These are phyloP conservation scores for Lophius americanus DNA, from an alignment of 2,797 vertebrate species.

Conservation along the genomic window DNA sequence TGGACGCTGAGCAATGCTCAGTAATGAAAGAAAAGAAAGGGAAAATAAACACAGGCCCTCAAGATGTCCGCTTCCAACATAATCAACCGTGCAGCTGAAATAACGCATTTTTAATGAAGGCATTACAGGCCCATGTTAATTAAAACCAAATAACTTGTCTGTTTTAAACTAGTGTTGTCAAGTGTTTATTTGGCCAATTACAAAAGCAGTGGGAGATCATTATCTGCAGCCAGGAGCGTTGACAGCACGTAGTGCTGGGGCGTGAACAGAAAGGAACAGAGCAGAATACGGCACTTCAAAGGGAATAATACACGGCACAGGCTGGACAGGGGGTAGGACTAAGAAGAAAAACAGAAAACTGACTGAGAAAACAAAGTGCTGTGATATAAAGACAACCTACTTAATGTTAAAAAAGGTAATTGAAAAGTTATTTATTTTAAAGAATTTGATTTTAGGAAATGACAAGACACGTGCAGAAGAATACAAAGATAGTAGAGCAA, in stretches of 20 bases:
- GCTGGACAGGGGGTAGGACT: conserved; percentile 32
- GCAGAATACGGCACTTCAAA: conserved; percentile 71
- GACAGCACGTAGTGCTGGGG: conserved; percentile 77
- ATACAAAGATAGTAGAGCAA: conserved; percentile 11
- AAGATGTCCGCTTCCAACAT: conserved; percentile 75
- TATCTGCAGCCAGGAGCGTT: conserved; percentile 89
- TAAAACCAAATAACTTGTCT: conserved; percentile 86
- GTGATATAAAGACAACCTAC: not conserved
- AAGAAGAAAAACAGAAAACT: conserved; percentile 2
- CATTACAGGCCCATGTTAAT: conserved; percentile 86
- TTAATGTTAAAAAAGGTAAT: not conserved
- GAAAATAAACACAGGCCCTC: conserved; percentile 78
- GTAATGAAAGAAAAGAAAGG: conserved; percentile 68
- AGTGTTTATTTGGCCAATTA: conserved; percentile 99
- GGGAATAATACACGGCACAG: conserved; percentile 52
- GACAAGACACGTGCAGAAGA: conserved; percentile 2
- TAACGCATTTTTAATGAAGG: conserved; percentile 85
- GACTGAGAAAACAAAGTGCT: conserved; percentile 15
- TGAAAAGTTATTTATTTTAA: not conserved
- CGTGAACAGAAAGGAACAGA: conserved; percentile 77
- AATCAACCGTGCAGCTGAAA: conserved; percentile 85
- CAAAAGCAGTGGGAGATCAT: conserved; percentile 99
- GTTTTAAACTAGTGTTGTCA: conserved; percentile 90
- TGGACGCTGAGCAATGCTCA: conserved; percentile 57
- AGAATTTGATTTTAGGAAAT: conserved; percentile 12